Evolutionary conservation across 2,888 invertebrate genomes (phyloP), one percentile per base, ranked within the genome.

Genomic region (Ctenicera cuprea): DNA sequence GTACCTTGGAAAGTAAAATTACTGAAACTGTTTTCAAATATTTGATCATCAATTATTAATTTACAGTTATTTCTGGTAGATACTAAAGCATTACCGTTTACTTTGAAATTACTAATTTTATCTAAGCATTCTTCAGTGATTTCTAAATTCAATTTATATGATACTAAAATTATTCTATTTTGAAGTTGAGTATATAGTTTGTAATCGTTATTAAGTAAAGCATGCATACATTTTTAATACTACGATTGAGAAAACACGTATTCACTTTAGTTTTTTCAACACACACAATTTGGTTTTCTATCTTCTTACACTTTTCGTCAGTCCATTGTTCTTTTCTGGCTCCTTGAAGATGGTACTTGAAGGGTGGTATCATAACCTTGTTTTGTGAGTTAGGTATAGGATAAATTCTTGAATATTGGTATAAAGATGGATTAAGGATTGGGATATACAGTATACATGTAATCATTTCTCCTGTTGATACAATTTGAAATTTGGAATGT

Each of bases 391-490:
- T 50, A 20, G 71, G 74, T 12, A 74, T 65, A 26, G 76, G 74
- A 45, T 74, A 74, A 33, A 68, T 69, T 68, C 22, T 26, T 12
- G 57, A 41, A 38, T 74, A 76, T 7, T 57, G 16, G 18, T 52
- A 66, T n/a, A 38, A 11, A 4, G 63, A 26, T 4, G 67, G 61
- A 43, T 75, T 30, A 3, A 76, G 68, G 59, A 76, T 76, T 16
- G 76, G 74, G 20, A 76, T 66, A 12, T 74, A 70, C 12, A 76
- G 61, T 59, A 76, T 73, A 68, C 70, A 76, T 59, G 75, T 64
- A 16, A 75, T 66, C 7, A 41, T 45, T 14, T 73, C 33, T 4
- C 33, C 30, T 59, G 50, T 54, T 20, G 71, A 70, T 12, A 69
- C 14, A 5, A 74, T 30, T 57, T 48, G 54, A 38, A 69, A 45